phyloP scores from a whole-genome alignment of 1,140 invertebrate species.

The Atta texana region DNA sequence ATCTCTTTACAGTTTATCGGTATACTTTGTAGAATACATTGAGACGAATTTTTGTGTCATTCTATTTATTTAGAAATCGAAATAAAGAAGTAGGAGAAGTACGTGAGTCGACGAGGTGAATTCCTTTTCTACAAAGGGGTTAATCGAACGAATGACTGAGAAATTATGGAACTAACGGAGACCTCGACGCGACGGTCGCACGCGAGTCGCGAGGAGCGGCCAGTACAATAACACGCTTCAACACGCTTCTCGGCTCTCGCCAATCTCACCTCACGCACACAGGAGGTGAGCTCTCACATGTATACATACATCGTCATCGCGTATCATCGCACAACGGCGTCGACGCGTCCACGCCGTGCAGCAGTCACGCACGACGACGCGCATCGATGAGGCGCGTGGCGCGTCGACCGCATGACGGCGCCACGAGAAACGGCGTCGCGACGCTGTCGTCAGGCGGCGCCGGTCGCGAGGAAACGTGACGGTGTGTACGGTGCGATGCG shows the following conservation, averaged over 20 bases:
- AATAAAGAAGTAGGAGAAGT: not conserved
- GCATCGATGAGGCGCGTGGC: slow-evolving; percentile 33
- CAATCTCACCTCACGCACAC: not conserved
- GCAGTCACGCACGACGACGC: slow-evolving; percentile 10
- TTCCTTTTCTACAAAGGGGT: not conserved
- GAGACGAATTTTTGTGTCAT: not conserved
- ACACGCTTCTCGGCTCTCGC: not conserved
- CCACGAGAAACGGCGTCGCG: slow-evolving; percentile 75
- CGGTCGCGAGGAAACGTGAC: slow-evolving; percentile 65
- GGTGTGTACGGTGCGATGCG: slow-evolving; percentile 38
- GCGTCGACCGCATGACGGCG: slow-evolving; percentile 73
- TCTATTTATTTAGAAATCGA: not conserved
- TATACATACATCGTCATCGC: not conserved
- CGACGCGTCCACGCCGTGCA: not conserved
- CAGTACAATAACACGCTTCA: not conserved
- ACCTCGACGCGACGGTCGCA: slow-evolving; percentile 28
- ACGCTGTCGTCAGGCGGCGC: slow-evolving; percentile 77
- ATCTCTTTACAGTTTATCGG: not conserved
- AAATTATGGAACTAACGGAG: not conserved
- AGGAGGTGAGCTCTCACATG: not conserved
- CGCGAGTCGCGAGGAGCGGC: slow-evolving; percentile 12
- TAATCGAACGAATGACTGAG: not conserved
- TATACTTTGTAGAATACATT: not conserved
- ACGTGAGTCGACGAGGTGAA: not conserved
- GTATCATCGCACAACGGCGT: not conserved